Evolutionary conservation across 2,113 vertebrate species (phyloP), one percentile per base, ranked within the genome.

Genomic region (Albula glossodonta): DNA sequence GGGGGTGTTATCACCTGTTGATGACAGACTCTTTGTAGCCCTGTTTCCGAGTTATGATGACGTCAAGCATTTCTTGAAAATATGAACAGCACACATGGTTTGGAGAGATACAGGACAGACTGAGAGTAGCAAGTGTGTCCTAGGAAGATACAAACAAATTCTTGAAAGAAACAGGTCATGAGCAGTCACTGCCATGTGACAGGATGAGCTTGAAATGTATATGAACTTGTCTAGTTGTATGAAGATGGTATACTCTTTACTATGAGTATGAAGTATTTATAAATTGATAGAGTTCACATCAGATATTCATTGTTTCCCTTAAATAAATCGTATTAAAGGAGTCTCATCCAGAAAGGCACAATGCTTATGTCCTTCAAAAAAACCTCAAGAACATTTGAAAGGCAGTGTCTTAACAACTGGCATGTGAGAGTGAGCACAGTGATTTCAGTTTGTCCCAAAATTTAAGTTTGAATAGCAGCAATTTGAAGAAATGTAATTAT

Each of bases 1-100:
- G 2, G 11, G 57, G 91, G 90, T 91, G 86, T 84, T 91, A 84
- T 56, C 53, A 56, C 53, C 53, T 22, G 63, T 70, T 70, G 19
- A 70, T 70, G 63, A 70, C 63, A 70, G 19, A n/a, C 22, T 70
- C 63, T 70, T 17, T 9, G 12, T 56, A n/a, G 4, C 17, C 22
- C 22, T 70, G 22, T n/a, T 8, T 17, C 6, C 63, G 2, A n/a
- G 12, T n/a, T 70, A 22, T 70, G 63, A 70, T 19, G n/a, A 15
- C 57, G 2, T 13, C 3, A 70, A n/a, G 63, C 17, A 4, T 70
- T 70, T 8, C 17, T 70, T 17, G 63, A 22, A 3, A 70, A 22
- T n/a, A 5, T n/a, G 63, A 70, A n/a, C 41, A 83, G 78, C 6
- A 56, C 31, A 51, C 13, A 13, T 15, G 3, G 3, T 15, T 60